Percentiles rank a stretch among this genome's conserved stretches.
Evolutionary conservation across 1,140 invertebrate species (phyloP).

Genomic region (Papilio machaon): DNA sequence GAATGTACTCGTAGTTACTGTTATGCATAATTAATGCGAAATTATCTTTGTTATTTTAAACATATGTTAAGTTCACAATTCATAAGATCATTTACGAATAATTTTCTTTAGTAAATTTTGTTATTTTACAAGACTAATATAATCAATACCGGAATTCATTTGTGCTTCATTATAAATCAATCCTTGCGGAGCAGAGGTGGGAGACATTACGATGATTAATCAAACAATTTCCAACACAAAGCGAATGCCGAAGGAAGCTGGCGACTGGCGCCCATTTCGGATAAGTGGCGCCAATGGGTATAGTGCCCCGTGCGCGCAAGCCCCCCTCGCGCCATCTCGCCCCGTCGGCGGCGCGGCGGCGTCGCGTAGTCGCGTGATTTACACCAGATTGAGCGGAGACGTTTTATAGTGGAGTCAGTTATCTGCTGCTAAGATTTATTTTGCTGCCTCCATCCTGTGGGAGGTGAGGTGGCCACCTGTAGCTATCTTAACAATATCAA

Average conservation of each 20-base stretch:
- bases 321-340: not conserved
- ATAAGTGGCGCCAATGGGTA: slow-evolving; percentile 13
- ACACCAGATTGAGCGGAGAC: slow-evolving; percentile 16
- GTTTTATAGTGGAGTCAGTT: not conserved
- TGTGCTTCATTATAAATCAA: not conserved
- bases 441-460: not conserved
- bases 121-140: not conserved
- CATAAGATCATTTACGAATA: no score
- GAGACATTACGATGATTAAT: slow-evolving; percentile 2
- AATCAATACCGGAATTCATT: not conserved
- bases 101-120: not conserved
- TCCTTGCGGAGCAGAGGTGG: not conserved
- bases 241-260: slow-evolving; percentile 5
- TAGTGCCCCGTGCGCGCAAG: not conserved
- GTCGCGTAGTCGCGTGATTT: slow-evolving; percentile 5
- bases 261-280: slow-evolving; percentile 7
- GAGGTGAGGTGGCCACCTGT: slow-evolving; percentile 4
- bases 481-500: not conserved
- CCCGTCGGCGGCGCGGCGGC: not conserved
- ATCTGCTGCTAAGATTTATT: slow-evolving; percentile 5
- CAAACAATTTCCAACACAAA: slow-evolving; percentile 2
- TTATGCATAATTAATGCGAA: no score
- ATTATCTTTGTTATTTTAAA: no score
- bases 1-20: no score
- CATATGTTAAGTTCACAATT: no score